Base-by-base conservation (phyloP, 2,113 vertebrate genomes). In the Brienomyrus brachyistius region DNA sequence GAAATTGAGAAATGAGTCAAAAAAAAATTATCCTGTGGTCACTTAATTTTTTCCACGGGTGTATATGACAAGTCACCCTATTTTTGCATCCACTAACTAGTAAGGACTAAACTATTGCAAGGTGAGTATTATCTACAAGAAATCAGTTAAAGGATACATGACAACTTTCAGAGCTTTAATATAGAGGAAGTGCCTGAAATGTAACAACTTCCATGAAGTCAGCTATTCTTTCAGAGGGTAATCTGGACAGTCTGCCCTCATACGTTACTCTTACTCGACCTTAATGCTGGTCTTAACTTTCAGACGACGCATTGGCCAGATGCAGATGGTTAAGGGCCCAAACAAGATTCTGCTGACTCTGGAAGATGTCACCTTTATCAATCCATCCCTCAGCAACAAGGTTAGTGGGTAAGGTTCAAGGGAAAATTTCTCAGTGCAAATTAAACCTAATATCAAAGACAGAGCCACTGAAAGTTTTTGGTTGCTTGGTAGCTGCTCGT, bases 321-420 rank as follows among this genome's bases (percentile, higher is more conserved):
- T 92, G 35, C 90, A 92, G 85, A 70, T 93, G 87, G 84, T 93
- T 66, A 90, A 91, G 80, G 93, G 94, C 3, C 93, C 91, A 19
- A 92, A 93, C 87, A 94, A 92, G 88, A 93, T 94, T 66, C 91
- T 94, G 4, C 91, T 94, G 47, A 94, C 94, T 52, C 88, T 94
- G 82, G 83, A 89, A 23, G 92, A 94, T 74, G 93, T 94, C 59
- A 94, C 92, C 19, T 94, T 94, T 85, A 94, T 94, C 90, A 93
- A 92, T 89, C 93, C 93, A 4, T 93, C 93, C 80, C 91, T 94
- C 47, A 94, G 94, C 88, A 87, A 91, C 43, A 93, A 93, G 92
- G 94, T 94, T 35, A 88, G 91, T 70, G 4, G 3, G 9, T 17
- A n/a, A 9, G 15, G 11, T 47, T 47, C 82, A n/a, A n/a, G 13